Evolutionary conservation across 2,888 invertebrate genomes (phyloP), one percentile per base, ranked within the genome.

Genomic region (Atherix ibis): DNA sequence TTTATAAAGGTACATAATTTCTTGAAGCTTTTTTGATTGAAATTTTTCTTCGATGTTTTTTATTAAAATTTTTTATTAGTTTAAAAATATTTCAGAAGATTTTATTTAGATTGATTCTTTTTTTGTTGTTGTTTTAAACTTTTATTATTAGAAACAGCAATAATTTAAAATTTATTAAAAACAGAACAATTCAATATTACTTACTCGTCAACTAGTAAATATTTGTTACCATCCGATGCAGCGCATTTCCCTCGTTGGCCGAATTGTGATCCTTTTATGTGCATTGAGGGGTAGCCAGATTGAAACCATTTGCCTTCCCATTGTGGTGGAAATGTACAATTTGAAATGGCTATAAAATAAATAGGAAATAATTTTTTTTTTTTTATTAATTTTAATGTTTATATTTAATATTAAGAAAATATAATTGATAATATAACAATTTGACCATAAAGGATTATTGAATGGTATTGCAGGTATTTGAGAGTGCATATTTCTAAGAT

Each of bases 231-330:
- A 52, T 85, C 85, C 37, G 75, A 76, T 44, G 78, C 79, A 42
- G 83, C 68, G 58, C 87, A 87, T 57, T 73, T 73, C 48, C 87
- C 87, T 60, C 85, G 85, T 63, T 78, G 84, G 56, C 83, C 83
- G 47, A 85, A 73, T 43, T 77, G 70, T 52, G 79, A 78, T 40
- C 76, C 79, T 51, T 83, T 80, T 54, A 87, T 83, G 51, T 76
- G 67, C 63, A 87, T 83, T 34, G 83, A 76, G 60, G 81, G 81
- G 49, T 85, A 82, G 40, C 87, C 87, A 40, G 85, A 85, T 61
- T 85, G 83, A 67, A 87, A 87, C 87, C 87, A 87, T 47, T 77
- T 77, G 47, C 87, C 87, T 56, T 83, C 77, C 87, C 87, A 87
- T 47, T 75, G 71, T 46, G 71, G 66, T 45, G 85, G 85, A 66